Conservation (phyloP, 2,888 invertebrate genomes). For the Brachyopa scutellaris region DNA sequence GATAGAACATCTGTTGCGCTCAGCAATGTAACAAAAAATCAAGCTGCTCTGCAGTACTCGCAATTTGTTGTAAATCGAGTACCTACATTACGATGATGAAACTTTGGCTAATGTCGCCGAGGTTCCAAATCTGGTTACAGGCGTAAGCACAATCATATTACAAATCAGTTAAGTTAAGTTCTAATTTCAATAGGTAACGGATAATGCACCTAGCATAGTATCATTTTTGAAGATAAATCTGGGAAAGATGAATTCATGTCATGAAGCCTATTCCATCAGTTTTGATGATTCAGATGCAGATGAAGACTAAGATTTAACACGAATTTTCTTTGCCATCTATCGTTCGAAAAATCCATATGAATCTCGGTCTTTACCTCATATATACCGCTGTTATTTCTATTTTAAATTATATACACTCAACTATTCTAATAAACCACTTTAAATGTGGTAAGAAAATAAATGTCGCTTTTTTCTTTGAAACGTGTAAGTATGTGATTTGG, state of each 20-base stretch:
- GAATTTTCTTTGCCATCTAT: conserved; percentile 82
- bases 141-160: conserved; percentile 58
- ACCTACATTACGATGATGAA: conserved; percentile 85
- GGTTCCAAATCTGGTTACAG: conserved; percentile 37
- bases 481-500: too few relatives aligned
- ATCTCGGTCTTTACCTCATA: conserved; percentile 88
- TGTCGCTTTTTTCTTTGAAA: too few relatives aligned
- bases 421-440: too few relatives aligned
- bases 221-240: conserved; percentile 84
- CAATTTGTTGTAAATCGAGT: conserved; percentile 96
- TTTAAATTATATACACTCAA: too few relatives aligned
- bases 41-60: conserved; percentile 91
- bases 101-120: conserved; percentile 71
- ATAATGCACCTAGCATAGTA: conserved; percentile 42
- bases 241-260: conserved; percentile 84
- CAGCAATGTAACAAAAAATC: conserved; percentile 88
- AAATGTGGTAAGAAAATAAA: too few relatives aligned
- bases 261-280: conserved; percentile 85
- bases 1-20: conserved; percentile 85
- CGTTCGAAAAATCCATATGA: conserved; percentile 89
- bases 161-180: too few relatives aligned
- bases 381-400: too few relatives aligned
- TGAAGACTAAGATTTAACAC: conserved; percentile 21
- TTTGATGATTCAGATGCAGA: conserved; percentile 86
- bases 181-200: conserved; percentile 38